These are phyloP conservation scores for Illadopsis cleaveri DNA, from an alignment of 2,113 vertebrate species.

Conservation along the genomic window DNA sequence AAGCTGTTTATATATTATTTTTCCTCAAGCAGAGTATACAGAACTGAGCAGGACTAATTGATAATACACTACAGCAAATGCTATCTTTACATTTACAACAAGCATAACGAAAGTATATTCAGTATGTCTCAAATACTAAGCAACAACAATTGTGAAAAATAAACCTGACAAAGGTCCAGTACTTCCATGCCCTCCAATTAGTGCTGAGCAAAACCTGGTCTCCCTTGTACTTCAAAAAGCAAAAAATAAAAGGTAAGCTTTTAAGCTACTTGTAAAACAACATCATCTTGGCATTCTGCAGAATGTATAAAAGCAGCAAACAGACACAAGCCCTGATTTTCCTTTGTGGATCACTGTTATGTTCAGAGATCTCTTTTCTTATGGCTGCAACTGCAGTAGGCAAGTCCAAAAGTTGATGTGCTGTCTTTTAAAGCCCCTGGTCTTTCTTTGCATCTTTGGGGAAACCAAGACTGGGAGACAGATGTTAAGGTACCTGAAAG, in stretches of 20 bases:
- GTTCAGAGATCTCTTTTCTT: background rate
- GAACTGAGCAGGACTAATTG: background rate
- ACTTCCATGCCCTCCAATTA: background rate
- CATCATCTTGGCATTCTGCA: background rate
- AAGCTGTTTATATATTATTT: background rate
- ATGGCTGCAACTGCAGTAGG: background rate
- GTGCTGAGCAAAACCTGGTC: background rate
- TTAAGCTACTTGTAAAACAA: background rate
- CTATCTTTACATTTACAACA: background rate
- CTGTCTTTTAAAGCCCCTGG: background rate
- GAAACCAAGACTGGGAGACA: background rate
- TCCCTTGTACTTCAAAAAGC: background rate
- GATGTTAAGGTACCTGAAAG: background rate
- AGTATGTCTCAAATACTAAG: background rate
- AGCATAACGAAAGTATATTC: background rate
- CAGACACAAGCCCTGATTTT: background rate
- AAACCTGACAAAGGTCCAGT: background rate
- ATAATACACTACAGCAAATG: background rate
- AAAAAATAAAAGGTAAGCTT: background rate
- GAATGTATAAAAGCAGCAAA: background rate
- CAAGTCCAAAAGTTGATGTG: background rate
- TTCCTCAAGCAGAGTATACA: background rate
- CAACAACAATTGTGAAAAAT: background rate
- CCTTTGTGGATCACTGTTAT: background rate
- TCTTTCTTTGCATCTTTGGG: background rate